A percentile compares a stretch with the other conserved stretches of the same genome.
These are phyloP conservation scores for Dolichotis patagonum DNA, from an alignment of 2,113 vertebrate species.

Conservation along the genomic window DNA sequence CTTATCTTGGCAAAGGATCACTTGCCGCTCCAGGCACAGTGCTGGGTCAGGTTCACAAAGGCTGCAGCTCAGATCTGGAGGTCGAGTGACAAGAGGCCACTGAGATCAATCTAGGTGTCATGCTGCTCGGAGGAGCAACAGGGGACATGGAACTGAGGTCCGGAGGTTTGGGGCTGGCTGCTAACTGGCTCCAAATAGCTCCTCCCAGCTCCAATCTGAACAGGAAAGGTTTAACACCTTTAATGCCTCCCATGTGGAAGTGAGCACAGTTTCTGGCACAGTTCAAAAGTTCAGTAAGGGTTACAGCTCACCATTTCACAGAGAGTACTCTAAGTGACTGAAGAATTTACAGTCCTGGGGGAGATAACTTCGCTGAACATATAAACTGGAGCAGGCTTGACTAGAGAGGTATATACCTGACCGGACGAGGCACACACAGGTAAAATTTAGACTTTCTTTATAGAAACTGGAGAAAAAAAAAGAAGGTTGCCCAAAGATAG, in stretches of 20 bases:
- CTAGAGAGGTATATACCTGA: neutral
- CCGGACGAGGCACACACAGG: neutral
- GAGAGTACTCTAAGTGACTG: fast-evolving
- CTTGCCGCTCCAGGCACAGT: neutral
- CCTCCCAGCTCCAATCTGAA: neutral
- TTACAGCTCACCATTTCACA: fast-evolving
- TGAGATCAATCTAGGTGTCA: neutral
- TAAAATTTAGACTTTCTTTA: neutral
- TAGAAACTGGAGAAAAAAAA: neutral
- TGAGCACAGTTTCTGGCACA: neutral
- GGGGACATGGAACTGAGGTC: too few relatives aligned
- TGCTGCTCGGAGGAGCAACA: neutral
- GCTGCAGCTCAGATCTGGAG: neutral
- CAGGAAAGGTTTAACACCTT: neutral
- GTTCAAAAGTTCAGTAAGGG: neutral
- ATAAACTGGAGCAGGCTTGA: neutral
- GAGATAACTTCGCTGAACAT: neutral
- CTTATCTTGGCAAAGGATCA: neutral
- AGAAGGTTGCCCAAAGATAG: neutral
- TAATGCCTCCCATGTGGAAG: neutral
- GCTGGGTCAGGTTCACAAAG: neutral
- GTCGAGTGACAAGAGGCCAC: neutral
- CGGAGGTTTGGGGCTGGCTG: neutral
- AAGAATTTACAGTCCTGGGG: neutral
- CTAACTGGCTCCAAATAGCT: neutral